Evolutionary conservation across 1,140 invertebrate species (phyloP).

Genomic region (Pararge aegeria): DNA sequence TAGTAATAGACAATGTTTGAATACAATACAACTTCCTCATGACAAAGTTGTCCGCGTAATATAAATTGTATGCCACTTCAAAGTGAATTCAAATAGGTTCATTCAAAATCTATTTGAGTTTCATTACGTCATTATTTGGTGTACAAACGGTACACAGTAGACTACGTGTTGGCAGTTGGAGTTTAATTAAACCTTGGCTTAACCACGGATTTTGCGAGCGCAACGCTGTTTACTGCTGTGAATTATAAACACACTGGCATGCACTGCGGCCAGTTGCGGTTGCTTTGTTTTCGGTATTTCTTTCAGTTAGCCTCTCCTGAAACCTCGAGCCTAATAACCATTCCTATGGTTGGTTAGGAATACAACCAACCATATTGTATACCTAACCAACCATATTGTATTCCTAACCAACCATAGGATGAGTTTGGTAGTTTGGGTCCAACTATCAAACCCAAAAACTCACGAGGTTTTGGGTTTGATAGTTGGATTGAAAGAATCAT

Average conservation of each 20-base stretch:
- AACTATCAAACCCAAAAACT: too few species aligned
- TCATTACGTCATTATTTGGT: conserved; percentile 5
- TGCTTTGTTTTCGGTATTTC: not conserved
- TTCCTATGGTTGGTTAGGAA: too few species aligned
- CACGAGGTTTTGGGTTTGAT: too few species aligned
- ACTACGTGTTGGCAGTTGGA: not conserved
- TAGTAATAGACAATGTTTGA: not conserved
- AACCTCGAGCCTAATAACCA: too few species aligned
- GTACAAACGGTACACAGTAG: not conserved
- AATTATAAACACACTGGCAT: not conserved
- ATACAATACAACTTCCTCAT: not conserved
- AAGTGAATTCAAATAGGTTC: not conserved
- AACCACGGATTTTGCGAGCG: not conserved
- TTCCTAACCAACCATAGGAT: too few species aligned
- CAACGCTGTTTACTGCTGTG: not conserved
- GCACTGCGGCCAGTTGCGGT: not conserved
- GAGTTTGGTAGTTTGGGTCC: too few species aligned
- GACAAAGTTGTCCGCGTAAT: not conserved
- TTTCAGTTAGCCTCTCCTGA: not conserved
- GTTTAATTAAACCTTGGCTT: not conserved
- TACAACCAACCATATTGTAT: too few species aligned
- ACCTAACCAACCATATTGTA: too few species aligned
- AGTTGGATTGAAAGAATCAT: too few species aligned
- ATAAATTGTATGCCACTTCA: not conserved
- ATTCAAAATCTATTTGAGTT: conserved; percentile 2